Conservation (phyloP, 2,797 vertebrate genomes). For the Linurgus olivaceus region DNA sequence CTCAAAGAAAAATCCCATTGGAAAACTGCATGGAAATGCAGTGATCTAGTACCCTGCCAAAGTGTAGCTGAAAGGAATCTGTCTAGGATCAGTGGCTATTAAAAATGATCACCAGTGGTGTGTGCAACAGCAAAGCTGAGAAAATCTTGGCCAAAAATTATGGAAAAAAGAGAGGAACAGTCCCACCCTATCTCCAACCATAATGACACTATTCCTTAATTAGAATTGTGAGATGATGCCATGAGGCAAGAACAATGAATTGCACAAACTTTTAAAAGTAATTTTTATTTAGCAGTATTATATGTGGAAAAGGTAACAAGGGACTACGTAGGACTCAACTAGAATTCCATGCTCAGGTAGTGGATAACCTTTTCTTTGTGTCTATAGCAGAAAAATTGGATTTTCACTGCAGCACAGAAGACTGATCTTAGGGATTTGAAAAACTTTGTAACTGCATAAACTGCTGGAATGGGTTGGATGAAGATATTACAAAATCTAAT, state of each 20-base stretch:
- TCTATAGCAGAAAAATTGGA: neutral
- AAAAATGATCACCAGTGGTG: neutral
- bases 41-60: neutral
- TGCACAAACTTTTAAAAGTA: rapidly evolving
- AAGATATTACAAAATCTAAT: neutral
- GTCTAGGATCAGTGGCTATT: neutral
- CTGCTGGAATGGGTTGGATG: neutral
- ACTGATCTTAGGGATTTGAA: neutral
- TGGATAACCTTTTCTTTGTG: neutral
- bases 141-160: neutral
- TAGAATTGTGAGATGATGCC: neutral
- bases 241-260: neutral
- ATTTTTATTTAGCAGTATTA: neutral
- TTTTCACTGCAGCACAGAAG: neutral
- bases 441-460: neutral
- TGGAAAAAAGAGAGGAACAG: neutral
- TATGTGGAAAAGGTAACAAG: neutral
- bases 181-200: neutral
- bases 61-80: neutral
- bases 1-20: neutral
- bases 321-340: neutral
- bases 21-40: neutral
- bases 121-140: neutral
- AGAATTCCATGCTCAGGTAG: neutral
- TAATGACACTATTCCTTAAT: neutral